Evolutionary conservation across 1,140 invertebrate species (phyloP).

Genomic region (Camponotus vicinus): DNA sequence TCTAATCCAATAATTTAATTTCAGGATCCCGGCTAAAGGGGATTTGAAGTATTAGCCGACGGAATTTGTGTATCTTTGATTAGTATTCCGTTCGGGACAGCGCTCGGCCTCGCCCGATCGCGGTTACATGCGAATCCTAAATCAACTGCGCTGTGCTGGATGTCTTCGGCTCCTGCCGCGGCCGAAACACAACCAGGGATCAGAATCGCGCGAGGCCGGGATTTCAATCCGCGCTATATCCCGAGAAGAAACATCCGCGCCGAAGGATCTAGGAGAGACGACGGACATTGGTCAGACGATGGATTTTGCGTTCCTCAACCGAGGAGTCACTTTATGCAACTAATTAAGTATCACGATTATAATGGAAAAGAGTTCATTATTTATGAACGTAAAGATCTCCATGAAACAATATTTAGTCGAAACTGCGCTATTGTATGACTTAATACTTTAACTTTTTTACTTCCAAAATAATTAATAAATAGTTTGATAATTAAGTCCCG

Average conservation of each 20-base stretch:
- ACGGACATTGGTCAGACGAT: slow-evolving; percentile 57
- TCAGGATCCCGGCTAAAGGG: slow-evolving; percentile 84
- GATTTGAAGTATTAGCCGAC: slow-evolving; percentile 86
- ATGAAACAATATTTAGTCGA: slow-evolving; percentile 17
- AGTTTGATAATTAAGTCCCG: neutral
- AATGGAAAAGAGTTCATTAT: slow-evolving; percentile 28
- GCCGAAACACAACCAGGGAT: slow-evolving; percentile 58
- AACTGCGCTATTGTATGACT: neutral
- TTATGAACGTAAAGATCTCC: slow-evolving; percentile 7
- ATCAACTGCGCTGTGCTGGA: slow-evolving; percentile 75
- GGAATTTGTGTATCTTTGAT: slow-evolving; percentile 87
- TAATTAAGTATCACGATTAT: slow-evolving; percentile 56
- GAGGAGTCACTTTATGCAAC: slow-evolving; percentile 43
- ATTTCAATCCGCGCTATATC: slow-evolving; percentile 68
- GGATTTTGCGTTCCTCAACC: slow-evolving; percentile 50
- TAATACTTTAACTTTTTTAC: neutral
- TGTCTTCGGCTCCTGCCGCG: slow-evolving; percentile 63
- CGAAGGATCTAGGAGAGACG: slow-evolving; percentile 43
- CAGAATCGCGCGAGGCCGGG: slow-evolving; percentile 60
- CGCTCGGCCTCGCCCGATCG: slow-evolving; percentile 82
- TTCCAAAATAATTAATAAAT: neutral
- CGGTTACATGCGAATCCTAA: slow-evolving; percentile 84
- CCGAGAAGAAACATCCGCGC: slow-evolving; percentile 64
- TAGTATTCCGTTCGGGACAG: slow-evolving; percentile 85
- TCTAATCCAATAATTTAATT: slow-evolving; percentile 87